phyloP scores from a whole-genome alignment of 2,888 invertebrate species.

The Leptinotarsa juncta region DNA sequence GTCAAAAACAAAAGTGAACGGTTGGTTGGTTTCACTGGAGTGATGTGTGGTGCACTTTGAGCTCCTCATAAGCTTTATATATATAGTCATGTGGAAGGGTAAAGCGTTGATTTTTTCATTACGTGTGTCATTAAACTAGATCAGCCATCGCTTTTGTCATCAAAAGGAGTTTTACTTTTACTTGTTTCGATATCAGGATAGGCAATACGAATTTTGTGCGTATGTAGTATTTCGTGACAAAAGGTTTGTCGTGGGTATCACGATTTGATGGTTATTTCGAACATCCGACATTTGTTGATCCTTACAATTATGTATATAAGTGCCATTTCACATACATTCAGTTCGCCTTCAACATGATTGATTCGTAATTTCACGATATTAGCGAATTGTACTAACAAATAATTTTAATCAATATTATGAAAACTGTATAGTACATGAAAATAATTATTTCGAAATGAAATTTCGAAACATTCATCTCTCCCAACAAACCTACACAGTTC shows the following conservation, averaged over 20 bases:
- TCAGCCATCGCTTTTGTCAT: conserved; percentile 50
- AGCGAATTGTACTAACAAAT: no score
- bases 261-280: not conserved
- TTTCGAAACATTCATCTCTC: no score
- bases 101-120: conserved; percentile 47
- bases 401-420: no score
- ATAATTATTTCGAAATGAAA: no score
- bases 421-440: no score
- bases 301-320: no score
- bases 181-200: conserved; percentile 29
- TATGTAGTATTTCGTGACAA: not conserved
- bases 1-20: conserved; percentile 33
- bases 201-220: conserved; percentile 17
- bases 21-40: conserved; percentile 38
- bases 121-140: conserved; percentile 52
- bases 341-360: no score
- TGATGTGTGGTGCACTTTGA: conserved; percentile 46
- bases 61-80: conserved; percentile 45
- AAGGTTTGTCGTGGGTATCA: not conserved
- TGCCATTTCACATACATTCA: no score
- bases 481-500: no score
- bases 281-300: no score
- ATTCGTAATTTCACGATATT: no score
- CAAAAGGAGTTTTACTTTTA: conserved; percentile 46
- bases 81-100: conserved; percentile 51